Evolutionary conservation across 1,140 invertebrate genomes (phyloP), one percentile per base, ranked within the genome.

Genomic region (Ctenoplectra terminalis): DNA sequence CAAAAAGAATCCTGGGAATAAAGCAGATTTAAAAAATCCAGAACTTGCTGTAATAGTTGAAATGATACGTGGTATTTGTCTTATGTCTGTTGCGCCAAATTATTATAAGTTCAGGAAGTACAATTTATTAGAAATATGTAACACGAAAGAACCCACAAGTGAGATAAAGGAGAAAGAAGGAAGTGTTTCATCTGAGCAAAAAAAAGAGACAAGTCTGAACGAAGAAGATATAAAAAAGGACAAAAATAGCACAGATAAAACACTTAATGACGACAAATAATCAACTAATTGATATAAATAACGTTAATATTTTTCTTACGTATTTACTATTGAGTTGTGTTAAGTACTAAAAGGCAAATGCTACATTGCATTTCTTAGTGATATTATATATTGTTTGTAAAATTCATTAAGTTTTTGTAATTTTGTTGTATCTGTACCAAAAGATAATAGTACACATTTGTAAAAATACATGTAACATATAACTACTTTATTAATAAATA

Each of bases 11-110:
- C 70, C 77, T 80, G 77, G 77, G 46, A 80, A 80, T 31, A 80
- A 73, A 46, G 37, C 70, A 46, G 77, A 80, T 43, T 93, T 98
- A n/a, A 96, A 96, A 88, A 95, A 95, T 90, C 96, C 97, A 34
- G 94, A 96, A 77, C 93, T 96, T n/a, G 95, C 96, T 26, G 95
- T 98, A 56, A 94, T 98, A 76, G 95, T 98, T 46, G 97, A 98
- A 94, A 94, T 98, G 11, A 95, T 98, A 73, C 96, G 96, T 85
- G 94, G 94, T 9, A 91, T 95, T 81, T 96, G 96, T 71, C 95
- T 96, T 63, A 78, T 97, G 3, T 95, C 95, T 54, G 94, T 97
- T 34, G 94, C 96, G 26, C 95, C 95, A 4, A 92, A 96, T 88
- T 97, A 96, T 92, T 93, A 95, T 82, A 94, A 95, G 75, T 95